Conservation (phyloP, 2,113 vertebrate genomes). For the Peucedramus taeniatus region DNA sequence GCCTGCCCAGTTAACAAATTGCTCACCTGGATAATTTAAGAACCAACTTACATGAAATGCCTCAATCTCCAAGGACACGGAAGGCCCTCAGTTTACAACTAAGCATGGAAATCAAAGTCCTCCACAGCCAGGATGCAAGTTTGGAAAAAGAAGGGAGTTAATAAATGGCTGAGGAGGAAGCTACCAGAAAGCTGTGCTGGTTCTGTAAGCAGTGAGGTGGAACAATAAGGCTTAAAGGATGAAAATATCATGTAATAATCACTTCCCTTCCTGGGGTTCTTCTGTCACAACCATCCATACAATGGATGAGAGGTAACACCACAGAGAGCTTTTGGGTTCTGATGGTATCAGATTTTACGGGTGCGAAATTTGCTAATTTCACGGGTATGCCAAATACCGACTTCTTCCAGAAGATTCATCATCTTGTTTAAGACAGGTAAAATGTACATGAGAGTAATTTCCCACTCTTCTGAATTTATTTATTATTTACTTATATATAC, state of each 20-base stretch:
- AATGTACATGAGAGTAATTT: not conserved
- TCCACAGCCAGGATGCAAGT: not conserved
- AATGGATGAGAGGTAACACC: not conserved
- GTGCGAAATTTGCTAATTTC: not conserved
- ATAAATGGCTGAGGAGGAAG: not conserved
- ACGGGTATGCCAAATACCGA: not conserved
- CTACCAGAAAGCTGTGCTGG: not conserved
- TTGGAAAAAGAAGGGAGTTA: not conserved
- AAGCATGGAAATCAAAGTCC: not conserved
- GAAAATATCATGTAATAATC: conserved; percentile 29
- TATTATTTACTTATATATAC: not conserved
- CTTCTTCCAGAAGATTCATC: not conserved
- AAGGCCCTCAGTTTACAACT: not conserved
- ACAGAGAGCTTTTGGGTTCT: not conserved
- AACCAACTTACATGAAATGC: not conserved
- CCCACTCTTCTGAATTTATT: not conserved
- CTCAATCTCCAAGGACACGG: not conserved
- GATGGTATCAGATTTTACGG: not conserved
- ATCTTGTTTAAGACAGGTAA: not conserved
- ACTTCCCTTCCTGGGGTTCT: not conserved
- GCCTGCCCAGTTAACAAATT: not conserved
- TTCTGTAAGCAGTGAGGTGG: conserved; percentile 24
- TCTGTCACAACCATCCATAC: not conserved
- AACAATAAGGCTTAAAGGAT: not conserved
- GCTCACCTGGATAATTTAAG: not conserved